Base-by-base conservation (phyloP, 2,113 vertebrate genomes). In the Sylvietta virens region DNA sequence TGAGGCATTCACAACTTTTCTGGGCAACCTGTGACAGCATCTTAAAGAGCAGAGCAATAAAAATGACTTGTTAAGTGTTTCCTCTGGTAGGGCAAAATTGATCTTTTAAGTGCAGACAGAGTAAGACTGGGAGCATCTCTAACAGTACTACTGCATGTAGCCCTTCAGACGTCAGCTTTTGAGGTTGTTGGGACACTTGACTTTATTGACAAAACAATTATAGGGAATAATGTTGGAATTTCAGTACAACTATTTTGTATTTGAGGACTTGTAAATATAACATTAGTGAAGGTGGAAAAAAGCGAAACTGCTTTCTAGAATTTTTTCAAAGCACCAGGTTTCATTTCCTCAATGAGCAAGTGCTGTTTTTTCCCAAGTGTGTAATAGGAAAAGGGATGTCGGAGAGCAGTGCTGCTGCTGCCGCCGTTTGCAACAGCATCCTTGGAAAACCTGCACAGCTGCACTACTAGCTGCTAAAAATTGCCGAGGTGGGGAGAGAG, bases 131-230 rank as follows among this genome's bases (percentile, higher is more conserved):
- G 53, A 65, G 30, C 8, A 20, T 15, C 39, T n/a, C 7, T 37
- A 39, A 9, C 31, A 21, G 9, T 31, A 3, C 24, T 13, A 14
- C 28, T 14, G 10, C 31, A 3, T 0, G 0, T 5, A 24, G 28
- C 10, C 22, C 54, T 61, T 72, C 23, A 20, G 45, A 57, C 7
- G 10, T 21, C 20, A 54, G 39, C 7, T 58, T 70, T 82, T 60
- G 47, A 47, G 56, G 2, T 33, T 7, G 3, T 74, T 10, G 50
- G 7, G 19, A 22, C 31, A 50, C 22, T 8, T 6, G 12, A 28
- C n/a, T 77, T 60, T 16, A 6, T 6, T 23, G 37, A 8, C 30
- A 44, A 62, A 84, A 37, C 8, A 74, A 7, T 30, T 26, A 6
- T 2, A 31, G 22, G 13, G 40, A 51, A 18, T 16, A 22, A 44